A percentile compares a stretch with the other conserved stretches of the same genome.
Evolutionary conservation across 2,113 vertebrate genomes (phyloP).

Genomic region (Hepsetus odoe): DNA sequence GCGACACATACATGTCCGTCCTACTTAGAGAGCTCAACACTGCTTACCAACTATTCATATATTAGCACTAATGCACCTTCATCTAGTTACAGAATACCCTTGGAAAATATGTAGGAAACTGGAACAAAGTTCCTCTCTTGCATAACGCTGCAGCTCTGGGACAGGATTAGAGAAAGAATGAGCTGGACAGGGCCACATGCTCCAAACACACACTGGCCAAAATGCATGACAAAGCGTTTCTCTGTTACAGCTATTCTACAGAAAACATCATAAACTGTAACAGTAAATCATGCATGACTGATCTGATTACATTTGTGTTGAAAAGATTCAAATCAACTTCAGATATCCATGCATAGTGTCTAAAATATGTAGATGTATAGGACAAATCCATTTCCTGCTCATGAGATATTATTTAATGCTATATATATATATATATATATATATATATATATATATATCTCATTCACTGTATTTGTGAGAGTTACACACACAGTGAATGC

Average conservation of each 20-base stretch:
- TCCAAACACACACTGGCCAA: constrained; percentile 28
- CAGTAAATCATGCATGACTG: background rate
- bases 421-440: too few species aligned
- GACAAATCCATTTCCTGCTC: too few species aligned
- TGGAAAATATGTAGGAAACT: constrained; percentile 24
- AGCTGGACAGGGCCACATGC: constrained; percentile 25
- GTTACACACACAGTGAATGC: too few species aligned
- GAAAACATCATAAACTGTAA: background rate
- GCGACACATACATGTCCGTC: too few species aligned
- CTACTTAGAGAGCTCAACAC: background rate
- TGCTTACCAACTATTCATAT: background rate
- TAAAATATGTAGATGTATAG: too few species aligned
- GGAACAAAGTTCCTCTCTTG: constrained; percentile 57
- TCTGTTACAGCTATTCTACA: constrained; percentile 6
- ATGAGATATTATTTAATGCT: too few species aligned
- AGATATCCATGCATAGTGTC: too few species aligned
- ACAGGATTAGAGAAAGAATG: constrained; percentile 55
- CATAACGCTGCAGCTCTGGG: constrained; percentile 38
- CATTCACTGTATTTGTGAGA: too few species aligned
- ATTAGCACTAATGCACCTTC: background rate
- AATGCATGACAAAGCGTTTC: constrained; percentile 49
- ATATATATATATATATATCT: too few species aligned
- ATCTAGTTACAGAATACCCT: background rate
- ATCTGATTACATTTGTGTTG: background rate
- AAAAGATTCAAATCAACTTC: too few species aligned